phyloP scores from a whole-genome alignment of 1,140 invertebrate species.

The Drosophila malerkotliana region DNA sequence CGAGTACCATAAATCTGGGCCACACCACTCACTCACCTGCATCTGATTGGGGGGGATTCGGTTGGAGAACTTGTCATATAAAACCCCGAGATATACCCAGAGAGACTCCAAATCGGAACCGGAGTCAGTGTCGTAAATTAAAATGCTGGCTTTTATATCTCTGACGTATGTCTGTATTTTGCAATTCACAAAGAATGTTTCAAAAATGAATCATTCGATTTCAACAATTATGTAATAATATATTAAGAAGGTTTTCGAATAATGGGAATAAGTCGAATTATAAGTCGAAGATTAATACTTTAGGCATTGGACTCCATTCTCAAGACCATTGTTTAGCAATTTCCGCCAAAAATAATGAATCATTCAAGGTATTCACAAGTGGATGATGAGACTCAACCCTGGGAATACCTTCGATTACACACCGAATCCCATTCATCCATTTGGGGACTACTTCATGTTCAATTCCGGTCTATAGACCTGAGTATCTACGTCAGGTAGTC shows the following conservation, averaged over 20 bases:
- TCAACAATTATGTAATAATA: not conserved
- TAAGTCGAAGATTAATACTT: too few species aligned
- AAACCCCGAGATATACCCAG: not conserved
- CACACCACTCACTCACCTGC: slow-evolving; percentile 25
- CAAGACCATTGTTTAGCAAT: not conserved
- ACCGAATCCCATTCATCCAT: not conserved
- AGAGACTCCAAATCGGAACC: slow-evolving; percentile 1
- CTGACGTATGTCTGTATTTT: slow-evolving; percentile 8
- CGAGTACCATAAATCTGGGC: slow-evolving; percentile 51
- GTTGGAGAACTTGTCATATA: not conserved
- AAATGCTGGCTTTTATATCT: too few species aligned
- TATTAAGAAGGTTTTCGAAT: not conserved
- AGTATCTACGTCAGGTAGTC: not conserved
- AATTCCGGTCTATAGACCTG: not conserved
- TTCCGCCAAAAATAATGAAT: not conserved
- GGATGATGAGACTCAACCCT: too few species aligned
- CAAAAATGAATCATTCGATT: not conserved
- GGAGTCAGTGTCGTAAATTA: slow-evolving; percentile 23
- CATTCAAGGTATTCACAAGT: not conserved
- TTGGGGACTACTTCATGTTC: not conserved
- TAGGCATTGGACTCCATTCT: not conserved
- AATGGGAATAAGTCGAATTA: too few species aligned
- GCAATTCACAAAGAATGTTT: not conserved
- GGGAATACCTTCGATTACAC: not conserved
- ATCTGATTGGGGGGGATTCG: slow-evolving; percentile 8